Base-by-base conservation (phyloP, 2,888 invertebrate species). In the Actias luna region DNA sequence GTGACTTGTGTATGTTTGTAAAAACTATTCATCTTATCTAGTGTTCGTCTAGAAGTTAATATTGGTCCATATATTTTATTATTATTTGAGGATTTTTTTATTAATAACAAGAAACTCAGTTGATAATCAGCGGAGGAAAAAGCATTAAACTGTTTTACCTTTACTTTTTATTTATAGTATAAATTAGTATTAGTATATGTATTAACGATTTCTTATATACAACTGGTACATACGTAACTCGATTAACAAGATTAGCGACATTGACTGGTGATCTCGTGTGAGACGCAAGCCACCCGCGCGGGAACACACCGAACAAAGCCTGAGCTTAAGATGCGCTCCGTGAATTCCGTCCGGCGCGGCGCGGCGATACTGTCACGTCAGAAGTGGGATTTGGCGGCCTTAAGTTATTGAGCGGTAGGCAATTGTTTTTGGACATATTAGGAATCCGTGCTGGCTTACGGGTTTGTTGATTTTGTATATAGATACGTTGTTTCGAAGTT, bases 381-480 rank as follows among this genome's bases (percentile, higher is more conserved):
- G 46, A 50, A 50, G 46, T 50, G 46, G 46, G 46, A 50, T 50
- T 50, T 50, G 46, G 46, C 22, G 46, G 46, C 46, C 46, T 50
- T 50, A 50, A 50, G 46, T 50, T 50, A 50, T 50, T 50, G 46
- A 50, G 46, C 46, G 25, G 25, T 25, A 50, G 46, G 46, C 46
- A 50, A 50, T 50, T 50, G 46, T 50, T 50, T 50, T 50, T 50
- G 22, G 46, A 50, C 46, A 50, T 50, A 50, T 50, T 50, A 50
- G 46, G 46, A 25, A 50, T 50, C 22, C 46, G 46, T 50, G 46
- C 46, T 25, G 46, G 46, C 25, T 50, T 50, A 25, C 12, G 46
- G 46, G 22, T 50, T 25, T 50, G 46, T 50, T 25, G 46, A 50
- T 50, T 50, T 22, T 50, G 12, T 50, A 50, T 22, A 25, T 22